Percentiles rank a stretch among this genome's conserved stretches.
Conservation (phyloP, 2,888 invertebrate genomes). For the Choreutis nemorana region DNA sequence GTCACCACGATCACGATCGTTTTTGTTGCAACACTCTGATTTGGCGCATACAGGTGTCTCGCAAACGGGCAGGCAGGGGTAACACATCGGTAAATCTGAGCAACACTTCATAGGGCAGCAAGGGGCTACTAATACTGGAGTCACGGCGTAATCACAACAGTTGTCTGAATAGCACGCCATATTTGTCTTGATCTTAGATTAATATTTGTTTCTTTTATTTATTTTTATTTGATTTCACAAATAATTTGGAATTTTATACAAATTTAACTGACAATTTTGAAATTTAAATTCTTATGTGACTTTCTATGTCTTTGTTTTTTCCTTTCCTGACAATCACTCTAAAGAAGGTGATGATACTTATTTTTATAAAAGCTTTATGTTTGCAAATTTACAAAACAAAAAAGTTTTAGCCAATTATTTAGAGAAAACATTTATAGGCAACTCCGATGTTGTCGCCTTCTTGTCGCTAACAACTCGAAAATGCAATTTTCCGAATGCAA, state of each 20-base stretch:
- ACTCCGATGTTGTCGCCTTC: no score
- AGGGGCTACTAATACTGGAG: constrained; percentile 29
- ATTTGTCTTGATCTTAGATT: no score
- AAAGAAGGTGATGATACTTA: background rate
- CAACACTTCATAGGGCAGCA: constrained; percentile 21
- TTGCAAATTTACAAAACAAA: constrained; percentile 27
- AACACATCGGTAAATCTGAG: constrained; percentile 22
- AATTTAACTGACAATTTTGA: background rate
- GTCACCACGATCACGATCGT: no score
- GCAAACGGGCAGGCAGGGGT: constrained; percentile 34
- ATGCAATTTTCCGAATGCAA: constrained; percentile 62
- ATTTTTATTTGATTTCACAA: background rate
- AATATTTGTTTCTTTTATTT: background rate
- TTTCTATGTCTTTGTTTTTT: background rate
- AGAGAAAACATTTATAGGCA: constrained; percentile 43
- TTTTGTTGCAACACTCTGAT: no score
- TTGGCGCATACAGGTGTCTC: no score
- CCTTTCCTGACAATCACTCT: background rate
- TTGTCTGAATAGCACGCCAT: constrained; percentile 36
- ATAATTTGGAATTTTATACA: background rate
- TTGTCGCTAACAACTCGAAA: constrained; percentile 44
- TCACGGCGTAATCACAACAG: constrained; percentile 28
- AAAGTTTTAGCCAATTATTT: constrained; percentile 34
- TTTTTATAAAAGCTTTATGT: constrained; percentile 2
- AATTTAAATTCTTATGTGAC: background rate